Evolutionary conservation across 2,888 invertebrate species (phyloP).

Genomic region (Chloromyia formosa): DNA sequence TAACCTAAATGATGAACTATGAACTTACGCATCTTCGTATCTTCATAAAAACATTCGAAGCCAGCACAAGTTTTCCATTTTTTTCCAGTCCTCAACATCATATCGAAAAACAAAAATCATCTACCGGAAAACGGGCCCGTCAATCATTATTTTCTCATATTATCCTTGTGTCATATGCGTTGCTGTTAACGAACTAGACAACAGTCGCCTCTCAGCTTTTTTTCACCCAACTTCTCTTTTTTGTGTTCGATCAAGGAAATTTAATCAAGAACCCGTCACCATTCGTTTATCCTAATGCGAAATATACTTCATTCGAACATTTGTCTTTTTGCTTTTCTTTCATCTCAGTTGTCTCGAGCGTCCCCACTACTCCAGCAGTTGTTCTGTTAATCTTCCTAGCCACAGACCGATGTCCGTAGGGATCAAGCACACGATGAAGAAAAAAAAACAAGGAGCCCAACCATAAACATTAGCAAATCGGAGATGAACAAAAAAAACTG

Average conservation of each 20-base stretch:
- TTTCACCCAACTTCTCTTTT: not conserved
- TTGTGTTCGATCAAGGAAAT: conserved; percentile 6
- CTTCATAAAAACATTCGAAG: no score
- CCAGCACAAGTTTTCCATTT: no score
- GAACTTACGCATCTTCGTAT: no score
- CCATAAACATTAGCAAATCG: conserved; percentile 14
- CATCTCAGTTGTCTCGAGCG: not conserved
- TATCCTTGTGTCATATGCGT: conserved; percentile 7
- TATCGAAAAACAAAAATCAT: not conserved
- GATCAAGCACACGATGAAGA: not conserved
- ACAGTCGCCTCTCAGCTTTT: not conserved
- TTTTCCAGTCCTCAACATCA: no score
- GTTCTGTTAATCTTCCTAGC: conserved; percentile 11
- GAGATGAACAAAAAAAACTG: conserved; percentile 5
- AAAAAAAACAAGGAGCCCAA: not conserved
- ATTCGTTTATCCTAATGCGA: conserved; percentile 10
- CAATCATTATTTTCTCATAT: conserved; percentile 10
- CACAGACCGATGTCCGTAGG: not conserved
- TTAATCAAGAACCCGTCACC: conserved; percentile 36
- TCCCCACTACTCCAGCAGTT: no score
- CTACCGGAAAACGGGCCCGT: not conserved
- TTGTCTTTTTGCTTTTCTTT: conserved; percentile 17
- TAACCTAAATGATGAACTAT: no score
- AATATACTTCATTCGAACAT: conserved; percentile 20
- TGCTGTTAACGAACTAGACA: conserved; percentile 8